Percentiles rank a stretch among this genome's conserved stretches.
phyloP scores from a whole-genome alignment of 1,140 invertebrate genomes.

The Ostrea denselamellosa region DNA sequence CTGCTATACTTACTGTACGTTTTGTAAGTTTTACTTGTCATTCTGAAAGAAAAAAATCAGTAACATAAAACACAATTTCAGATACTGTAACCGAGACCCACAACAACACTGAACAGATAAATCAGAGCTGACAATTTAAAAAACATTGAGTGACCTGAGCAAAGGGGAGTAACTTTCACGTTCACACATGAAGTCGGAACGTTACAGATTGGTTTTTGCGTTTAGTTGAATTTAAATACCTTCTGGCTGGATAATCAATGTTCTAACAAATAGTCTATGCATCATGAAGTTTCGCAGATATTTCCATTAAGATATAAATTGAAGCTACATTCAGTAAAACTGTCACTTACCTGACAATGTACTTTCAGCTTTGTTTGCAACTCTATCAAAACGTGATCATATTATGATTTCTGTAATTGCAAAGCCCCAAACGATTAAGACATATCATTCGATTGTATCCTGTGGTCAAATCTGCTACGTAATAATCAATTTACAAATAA shows the following conservation, averaged over 20 bases:
- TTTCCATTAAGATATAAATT: too few species aligned
- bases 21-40: constrained; percentile 58
- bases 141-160: neutral
- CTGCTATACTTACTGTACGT: constrained; percentile 55
- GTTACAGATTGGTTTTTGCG: too few species aligned
- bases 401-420: neutral
- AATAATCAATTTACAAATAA: neutral
- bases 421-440: neutral
- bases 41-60: constrained; percentile 15
- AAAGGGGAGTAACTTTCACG: constrained; percentile 12
- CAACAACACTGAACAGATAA: too few species aligned
- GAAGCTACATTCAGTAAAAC: neutral
- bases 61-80: neutral
- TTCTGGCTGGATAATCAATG: too few species aligned
- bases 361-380: neutral
- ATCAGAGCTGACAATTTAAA: too few species aligned
- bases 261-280: too few species aligned
- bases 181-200: too few species aligned
- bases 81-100: too few species aligned
- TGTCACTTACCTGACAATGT: neutral
- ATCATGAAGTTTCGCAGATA: too few species aligned
- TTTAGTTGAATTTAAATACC: too few species aligned
- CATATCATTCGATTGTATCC: neutral
- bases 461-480: neutral
- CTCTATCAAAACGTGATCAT: neutral